Percentiles rank a stretch among this genome's conserved stretches.
phyloP scores from a whole-genome alignment of 2,797 vertebrate genomes.

The Hydrophis major region DNA sequence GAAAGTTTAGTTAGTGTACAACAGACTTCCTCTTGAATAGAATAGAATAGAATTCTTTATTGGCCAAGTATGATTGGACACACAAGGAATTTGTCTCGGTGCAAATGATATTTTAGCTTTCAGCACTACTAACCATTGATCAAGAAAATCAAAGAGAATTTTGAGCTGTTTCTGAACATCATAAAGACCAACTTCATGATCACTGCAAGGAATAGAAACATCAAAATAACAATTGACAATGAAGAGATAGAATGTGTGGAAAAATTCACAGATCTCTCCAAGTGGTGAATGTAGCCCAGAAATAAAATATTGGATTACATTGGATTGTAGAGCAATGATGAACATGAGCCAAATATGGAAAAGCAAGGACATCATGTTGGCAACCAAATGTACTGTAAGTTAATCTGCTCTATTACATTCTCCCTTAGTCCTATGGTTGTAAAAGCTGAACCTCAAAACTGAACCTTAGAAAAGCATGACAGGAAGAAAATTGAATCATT shows the following conservation, averaged over 20 bases:
- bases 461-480: not conserved
- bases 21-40: not conserved
- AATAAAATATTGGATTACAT: not conserved
- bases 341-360: not conserved
- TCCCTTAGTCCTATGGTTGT: not conserved
- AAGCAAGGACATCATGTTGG: not conserved
- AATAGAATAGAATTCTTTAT: too few relatives aligned
- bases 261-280: not conserved
- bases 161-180: not conserved
- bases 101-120: not conserved
- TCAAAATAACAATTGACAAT: not conserved
- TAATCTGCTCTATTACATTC: not conserved
- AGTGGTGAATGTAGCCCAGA: not conserved
- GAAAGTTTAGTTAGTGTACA: not conserved
- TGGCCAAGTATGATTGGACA: too few relatives aligned
- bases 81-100: too few relatives aligned
- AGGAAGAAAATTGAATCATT: not conserved
- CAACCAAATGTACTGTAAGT: not conserved
- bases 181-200: not conserved
- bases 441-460: not conserved
- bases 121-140: not conserved
- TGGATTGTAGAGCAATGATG: not conserved
- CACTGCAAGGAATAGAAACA: not conserved
- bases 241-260: not conserved
- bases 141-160: not conserved